Base-by-base conservation (phyloP, 2,888 invertebrate genomes). In the Diploptera punctata region DNA sequence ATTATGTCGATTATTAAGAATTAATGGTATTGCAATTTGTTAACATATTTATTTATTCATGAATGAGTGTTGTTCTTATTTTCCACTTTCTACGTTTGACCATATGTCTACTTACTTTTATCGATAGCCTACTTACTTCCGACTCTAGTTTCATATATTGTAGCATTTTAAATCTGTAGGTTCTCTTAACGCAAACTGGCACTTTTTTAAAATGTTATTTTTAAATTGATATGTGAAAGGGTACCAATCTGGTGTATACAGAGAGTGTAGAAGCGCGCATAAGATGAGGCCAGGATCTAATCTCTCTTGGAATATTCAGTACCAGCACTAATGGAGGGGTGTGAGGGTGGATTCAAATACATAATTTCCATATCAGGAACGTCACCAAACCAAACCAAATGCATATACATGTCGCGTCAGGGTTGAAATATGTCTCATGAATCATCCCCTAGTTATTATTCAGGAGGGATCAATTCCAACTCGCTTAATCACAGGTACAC, bases 401-500 rank as follows among this genome's bases (percentile, higher is more conserved):
- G 52, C 52, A 52, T 52, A 52, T 52, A 52, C 52, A 52, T 43
- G 62, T 62, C 62, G 43, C 38, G 33, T 62, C 62, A 33, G 19
- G 62, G 33, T 62, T 62, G 62, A 38, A 62, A 62, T 43, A 62
- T 43, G 19, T 43, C 38, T 21, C 62, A 62, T 62, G 62, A 62
- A 62, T 62, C 62, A 62, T 43, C 33, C 3, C 21, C 1, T 52
- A 52, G 13, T 24, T 52, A 52, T 52, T 52, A 52, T 24, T 52
- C 52, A 18, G 52, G 13, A 24, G 24, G 52, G 52, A 52, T 52
- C 21, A 52, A 52, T 52, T 52, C 52, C 19, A 24, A 52, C 52
- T 24, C 13, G 52, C 24, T 52, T 52, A 52, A 52, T 52, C 52
- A 52, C 52, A 52, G n/a, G n/a, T n/a, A n/a, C n/a, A n/a, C n/a